These are phyloP conservation scores for Actenoides lindsayi DNA, from an alignment of 2,113 vertebrate species.

Conservation along the genomic window DNA sequence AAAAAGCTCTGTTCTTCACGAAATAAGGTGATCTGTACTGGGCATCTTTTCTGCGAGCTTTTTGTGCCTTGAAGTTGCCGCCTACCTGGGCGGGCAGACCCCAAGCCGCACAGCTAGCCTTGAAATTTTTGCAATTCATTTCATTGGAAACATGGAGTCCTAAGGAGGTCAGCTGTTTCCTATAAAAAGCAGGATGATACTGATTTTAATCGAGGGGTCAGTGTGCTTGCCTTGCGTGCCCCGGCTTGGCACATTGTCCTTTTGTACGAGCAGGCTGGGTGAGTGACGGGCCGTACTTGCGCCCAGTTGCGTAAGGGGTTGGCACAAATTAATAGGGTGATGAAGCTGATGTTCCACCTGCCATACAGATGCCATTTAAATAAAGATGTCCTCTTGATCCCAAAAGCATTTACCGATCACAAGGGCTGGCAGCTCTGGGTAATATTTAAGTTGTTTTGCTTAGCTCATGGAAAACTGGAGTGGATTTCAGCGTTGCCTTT, in stretches of 20 bases:
- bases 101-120: neutral
- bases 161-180: constrained; percentile 19
- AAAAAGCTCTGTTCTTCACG: neutral
- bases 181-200: constrained; percentile 46
- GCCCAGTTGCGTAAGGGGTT: neutral
- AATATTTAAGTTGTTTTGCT: constrained; percentile 21
- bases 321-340: neutral
- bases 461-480: constrained; percentile 56
- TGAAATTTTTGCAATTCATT: neutral
- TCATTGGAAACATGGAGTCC: neutral
- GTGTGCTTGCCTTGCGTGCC: neutral
- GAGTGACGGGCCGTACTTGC: neutral
- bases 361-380: constrained; percentile 35
- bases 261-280: neutral
- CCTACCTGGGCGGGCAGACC: neutral
- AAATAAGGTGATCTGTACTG: neutral
- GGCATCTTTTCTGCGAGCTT: neutral
- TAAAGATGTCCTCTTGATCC: constrained; percentile 27
- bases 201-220: constrained; percentile 10
- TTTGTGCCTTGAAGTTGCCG: neutral
- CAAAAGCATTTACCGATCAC: constrained; percentile 22
- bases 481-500: constrained; percentile 59
- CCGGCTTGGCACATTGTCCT: neutral
- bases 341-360: constrained; percentile 29
- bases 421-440: neutral